A percentile compares a stretch with the other conserved stretches of the same genome.
Evolutionary conservation across 2,888 invertebrate species (phyloP).

Genomic region (Zygaena filipendulae): DNA sequence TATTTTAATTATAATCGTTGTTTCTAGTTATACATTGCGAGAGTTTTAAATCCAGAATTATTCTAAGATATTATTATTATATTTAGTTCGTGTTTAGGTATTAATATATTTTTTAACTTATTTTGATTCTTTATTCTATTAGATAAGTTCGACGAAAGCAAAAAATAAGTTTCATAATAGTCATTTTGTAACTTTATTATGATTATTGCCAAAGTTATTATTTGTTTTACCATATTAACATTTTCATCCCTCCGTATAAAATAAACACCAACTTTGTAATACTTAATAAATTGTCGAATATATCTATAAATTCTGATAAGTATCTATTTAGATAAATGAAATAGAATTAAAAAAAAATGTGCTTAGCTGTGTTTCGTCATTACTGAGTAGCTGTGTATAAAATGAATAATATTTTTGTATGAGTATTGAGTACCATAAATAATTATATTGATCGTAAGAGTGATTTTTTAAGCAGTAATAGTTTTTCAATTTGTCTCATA

Average conservation of each 20-base stretch:
- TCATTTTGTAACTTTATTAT: constrained; percentile 17
- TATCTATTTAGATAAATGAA: constrained; percentile 4
- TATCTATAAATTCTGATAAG: background rate
- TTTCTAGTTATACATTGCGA: constrained; percentile 51
- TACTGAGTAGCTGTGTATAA: constrained; percentile 37
- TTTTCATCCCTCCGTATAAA: no score
- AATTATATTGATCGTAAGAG: no score
- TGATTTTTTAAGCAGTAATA: no score
- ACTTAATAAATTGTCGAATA: no score
- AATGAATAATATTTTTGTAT: constrained; percentile 64
- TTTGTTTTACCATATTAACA: constrained; percentile 10
- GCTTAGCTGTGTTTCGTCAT: constrained; percentile 50
- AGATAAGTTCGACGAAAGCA: constrained; percentile 14
- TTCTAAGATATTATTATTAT: constrained; percentile 55
- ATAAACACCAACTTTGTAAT: no score
- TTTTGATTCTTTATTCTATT: constrained; percentile 37
- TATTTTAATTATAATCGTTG: constrained; percentile 39
- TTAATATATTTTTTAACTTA: constrained; percentile 47
- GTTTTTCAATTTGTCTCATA: no score
- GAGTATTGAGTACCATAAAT: no score
- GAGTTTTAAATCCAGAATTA: constrained; percentile 58
- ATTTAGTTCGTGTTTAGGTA: constrained; percentile 30
- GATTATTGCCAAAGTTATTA: constrained; percentile 29
- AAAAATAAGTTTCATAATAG: constrained; percentile 4
- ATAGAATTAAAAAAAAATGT: no score